Evolutionary conservation across 2,888 invertebrate genomes (phyloP), one percentile per base, ranked within the genome.

Genomic region (Agrotis clavis): DNA sequence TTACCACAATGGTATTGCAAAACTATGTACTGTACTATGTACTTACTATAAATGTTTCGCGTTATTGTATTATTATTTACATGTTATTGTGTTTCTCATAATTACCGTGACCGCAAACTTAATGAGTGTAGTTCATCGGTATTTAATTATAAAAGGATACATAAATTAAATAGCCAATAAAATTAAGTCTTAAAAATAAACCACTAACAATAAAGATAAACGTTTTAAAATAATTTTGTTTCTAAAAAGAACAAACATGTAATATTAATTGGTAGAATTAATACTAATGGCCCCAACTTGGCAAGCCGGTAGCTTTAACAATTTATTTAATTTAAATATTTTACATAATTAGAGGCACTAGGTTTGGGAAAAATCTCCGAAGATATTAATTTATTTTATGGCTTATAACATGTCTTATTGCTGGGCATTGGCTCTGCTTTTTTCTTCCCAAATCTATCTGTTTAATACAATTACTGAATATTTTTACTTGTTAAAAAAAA

Each of bases 31-130:
- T n/a, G n/a, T n/a, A n/a, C n/a, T n/a, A n/a, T n/a, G n/a, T n/a
- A n/a, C n/a, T 79, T 62, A 48, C 1, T 48, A 73, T 71, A 47
- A 74, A 71, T 30, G 30, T 59, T 47, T 47, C 16, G 19, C n/a
- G 30, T 51, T 60, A 21, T 25, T 65, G 25, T 61, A 61, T 61
- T 56, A 79, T 51, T 25, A 61, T 41, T 64, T 54, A 41, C 21
- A 67, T 74, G 54, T 65, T 68, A 71, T 62, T 70, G 35, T 57
- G 19, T 59, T 80, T 71, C 25, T 61, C 47, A 77, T 63, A n/a
- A 60, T 53, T 59, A 65, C 61, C 57, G 65, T 78, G 73, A 80
- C 83, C 79, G 79, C 77, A 82, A 64, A 35, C 35, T 47, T 71
- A 61, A 66, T 50, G 45, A 68, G 14, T n/a, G 35, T 61, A 64